Percentiles rank a stretch among this genome's conserved stretches.
phyloP scores from a whole-genome alignment of 2,113 vertebrate genomes.

The Stigmatopora argus region DNA sequence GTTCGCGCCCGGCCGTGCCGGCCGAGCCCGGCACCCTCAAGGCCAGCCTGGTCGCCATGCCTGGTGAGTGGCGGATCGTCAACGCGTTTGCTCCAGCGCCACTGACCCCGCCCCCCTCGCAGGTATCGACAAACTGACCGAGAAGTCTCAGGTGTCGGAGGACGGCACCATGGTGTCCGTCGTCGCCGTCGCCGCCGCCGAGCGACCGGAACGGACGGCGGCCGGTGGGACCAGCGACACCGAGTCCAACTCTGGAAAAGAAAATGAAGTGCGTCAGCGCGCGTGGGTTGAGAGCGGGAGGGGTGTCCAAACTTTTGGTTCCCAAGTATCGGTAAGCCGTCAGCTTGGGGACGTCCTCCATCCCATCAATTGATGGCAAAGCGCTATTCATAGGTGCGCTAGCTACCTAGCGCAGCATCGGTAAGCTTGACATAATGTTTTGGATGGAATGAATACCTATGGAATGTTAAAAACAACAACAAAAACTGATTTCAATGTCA shows the following conservation, averaged over 20 bases:
- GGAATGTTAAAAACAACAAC: no score
- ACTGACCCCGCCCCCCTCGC: neutral
- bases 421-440: no score
- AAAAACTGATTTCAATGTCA: no score
- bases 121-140: constrained; percentile 96
- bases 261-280: constrained; percentile 65
- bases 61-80: constrained; percentile 68
- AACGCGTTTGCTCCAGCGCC: no score
- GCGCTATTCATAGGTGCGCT: no score
- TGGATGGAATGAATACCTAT: no score
- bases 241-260: constrained; percentile 70
- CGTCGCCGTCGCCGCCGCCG: constrained; percentile 12
- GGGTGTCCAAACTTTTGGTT: no score
- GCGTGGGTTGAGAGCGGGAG: neutral
- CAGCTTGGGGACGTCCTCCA: no score
- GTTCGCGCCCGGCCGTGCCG: constrained; percentile 86
- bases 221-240: constrained; percentile 66
- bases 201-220: constrained; percentile 62
- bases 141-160: constrained; percentile 95
- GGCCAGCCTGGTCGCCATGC: constrained; percentile 88
- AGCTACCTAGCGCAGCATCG: no score
- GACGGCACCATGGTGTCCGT: constrained; percentile 89
- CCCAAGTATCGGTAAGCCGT: no score
- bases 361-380: no score
- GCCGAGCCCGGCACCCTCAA: constrained; percentile 93